phyloP scores from a whole-genome alignment of 2,113 vertebrate genomes.

The Mustelus asterias region DNA sequence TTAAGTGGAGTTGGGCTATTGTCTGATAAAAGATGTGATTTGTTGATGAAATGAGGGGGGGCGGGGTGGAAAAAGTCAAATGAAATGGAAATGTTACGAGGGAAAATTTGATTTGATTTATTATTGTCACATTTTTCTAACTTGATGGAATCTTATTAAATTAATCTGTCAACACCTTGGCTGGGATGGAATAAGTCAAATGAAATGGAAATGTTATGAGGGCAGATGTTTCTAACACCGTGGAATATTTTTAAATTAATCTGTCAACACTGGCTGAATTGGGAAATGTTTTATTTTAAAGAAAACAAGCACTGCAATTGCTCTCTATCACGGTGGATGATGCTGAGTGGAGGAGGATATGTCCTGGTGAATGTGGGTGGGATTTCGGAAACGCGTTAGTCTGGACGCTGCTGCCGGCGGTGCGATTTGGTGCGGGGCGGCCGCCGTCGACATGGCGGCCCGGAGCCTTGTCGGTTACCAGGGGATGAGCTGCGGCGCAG shows the following conservation, averaged over 20 bases:
- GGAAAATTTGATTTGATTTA: too few species aligned
- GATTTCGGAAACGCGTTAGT: neutral
- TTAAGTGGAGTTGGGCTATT: neutral
- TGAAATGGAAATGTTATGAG: too few species aligned
- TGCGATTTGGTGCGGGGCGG: neutral
- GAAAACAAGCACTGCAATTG: neutral
- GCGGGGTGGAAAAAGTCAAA: neutral
- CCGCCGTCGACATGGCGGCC: neutral
- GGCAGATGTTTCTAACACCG: too few species aligned
- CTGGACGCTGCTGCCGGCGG: neutral
- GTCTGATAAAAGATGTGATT: neutral
- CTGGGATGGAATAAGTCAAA: too few species aligned
- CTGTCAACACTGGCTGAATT: neutral
- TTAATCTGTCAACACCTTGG: neutral
- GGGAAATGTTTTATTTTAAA: neutral
- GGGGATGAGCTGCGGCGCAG: neutral
- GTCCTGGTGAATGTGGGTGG: too few species aligned
- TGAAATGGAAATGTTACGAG: neutral
- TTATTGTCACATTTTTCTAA: too few species aligned
- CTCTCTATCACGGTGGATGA: too few species aligned
- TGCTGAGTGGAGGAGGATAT: too few species aligned
- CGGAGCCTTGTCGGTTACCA: neutral
- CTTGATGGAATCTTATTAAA: neutral
- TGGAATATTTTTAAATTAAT: too few species aligned
- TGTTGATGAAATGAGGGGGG: neutral